phyloP scores from a whole-genome alignment of 2,888 invertebrate species.

The Trissonchulus sp. region DNA sequence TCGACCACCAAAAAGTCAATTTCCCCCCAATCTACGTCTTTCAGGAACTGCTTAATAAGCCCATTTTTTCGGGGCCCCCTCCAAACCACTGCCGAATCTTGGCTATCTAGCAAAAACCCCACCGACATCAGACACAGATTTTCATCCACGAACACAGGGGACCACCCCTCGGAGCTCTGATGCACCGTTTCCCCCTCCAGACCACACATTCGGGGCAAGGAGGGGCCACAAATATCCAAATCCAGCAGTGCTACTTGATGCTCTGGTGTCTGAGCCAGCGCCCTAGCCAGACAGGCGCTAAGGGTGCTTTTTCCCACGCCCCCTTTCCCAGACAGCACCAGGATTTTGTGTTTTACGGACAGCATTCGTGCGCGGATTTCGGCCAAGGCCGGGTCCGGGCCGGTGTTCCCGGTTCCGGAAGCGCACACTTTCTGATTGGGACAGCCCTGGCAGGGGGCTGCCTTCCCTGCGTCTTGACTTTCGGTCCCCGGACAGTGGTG shows the following conservation, averaged over 20 bases:
- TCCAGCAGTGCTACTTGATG: constrained; percentile 81
- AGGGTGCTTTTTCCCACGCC: constrained; percentile 98
- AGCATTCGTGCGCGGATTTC: constrained; percentile 71
- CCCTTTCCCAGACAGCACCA: constrained; percentile 96
- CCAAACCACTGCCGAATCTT: constrained; percentile 97
- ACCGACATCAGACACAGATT: constrained; percentile 95
- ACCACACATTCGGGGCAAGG: constrained; percentile 87
- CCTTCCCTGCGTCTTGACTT: constrained; percentile 68
- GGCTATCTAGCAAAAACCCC: constrained; percentile 76
- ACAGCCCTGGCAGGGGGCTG: constrained; percentile 65
- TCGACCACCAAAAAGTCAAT: constrained; percentile 90
- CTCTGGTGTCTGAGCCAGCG: constrained; percentile 59
- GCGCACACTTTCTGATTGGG: constrained; percentile 88
- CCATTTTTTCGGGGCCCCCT: constrained; percentile 97
- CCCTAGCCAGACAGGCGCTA: constrained; percentile 81
- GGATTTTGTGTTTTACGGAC: constrained; percentile 59
- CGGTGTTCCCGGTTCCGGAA: constrained; percentile 54
- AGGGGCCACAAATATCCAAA: constrained; percentile 97
- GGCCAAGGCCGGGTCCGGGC: constrained; percentile 57
- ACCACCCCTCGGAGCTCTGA: constrained; percentile 57
- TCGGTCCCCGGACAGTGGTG: constrained; percentile 84
- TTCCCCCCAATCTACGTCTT: constrained; percentile 59
- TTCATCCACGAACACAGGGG: constrained; percentile 62
- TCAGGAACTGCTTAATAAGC: constrained; percentile 59
- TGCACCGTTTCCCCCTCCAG: constrained; percentile 82